phyloP scores from a whole-genome alignment of 2,113 vertebrate species.

The mouse (Mus musculus) region DNA sequence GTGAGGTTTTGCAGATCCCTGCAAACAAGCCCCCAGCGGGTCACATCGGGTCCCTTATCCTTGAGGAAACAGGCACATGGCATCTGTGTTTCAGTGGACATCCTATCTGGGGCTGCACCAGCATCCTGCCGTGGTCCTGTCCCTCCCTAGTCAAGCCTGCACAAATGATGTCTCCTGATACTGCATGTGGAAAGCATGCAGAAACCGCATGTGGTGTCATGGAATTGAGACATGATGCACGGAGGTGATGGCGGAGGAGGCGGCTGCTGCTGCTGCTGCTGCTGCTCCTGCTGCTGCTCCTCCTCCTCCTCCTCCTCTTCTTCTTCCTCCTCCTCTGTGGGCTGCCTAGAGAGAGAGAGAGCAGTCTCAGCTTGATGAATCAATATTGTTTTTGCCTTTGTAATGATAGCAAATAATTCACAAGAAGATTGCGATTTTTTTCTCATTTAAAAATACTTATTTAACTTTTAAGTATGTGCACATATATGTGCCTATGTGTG shows the following conservation, averaged over 20 bases:
- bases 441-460: not conserved
- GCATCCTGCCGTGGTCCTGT: not conserved
- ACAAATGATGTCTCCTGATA: not conserved
- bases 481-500: not conserved
- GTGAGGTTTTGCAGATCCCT: slow-evolving; percentile 24
- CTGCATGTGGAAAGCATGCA: not conserved
- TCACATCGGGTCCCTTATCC: not conserved
- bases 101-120: fast-evolving
- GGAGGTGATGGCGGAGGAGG: too few species aligned
- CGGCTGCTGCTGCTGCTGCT: not conserved
- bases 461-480: not conserved
- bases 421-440: not conserved
- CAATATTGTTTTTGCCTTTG: not conserved
- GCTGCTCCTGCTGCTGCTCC: not conserved
- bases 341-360: not conserved
- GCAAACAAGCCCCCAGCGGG: not conserved
- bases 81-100: fast-evolving
- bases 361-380: not conserved
- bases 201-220: fast-evolving
- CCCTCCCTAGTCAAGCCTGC: not conserved
- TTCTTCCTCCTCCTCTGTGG: fast-evolving
- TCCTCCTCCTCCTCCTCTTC: not conserved
- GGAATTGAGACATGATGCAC: not conserved
- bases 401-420: not conserved
- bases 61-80: not conserved